Conservation (phyloP, 2,113 vertebrate genomes). For the Rhinoptilus africanus region DNA sequence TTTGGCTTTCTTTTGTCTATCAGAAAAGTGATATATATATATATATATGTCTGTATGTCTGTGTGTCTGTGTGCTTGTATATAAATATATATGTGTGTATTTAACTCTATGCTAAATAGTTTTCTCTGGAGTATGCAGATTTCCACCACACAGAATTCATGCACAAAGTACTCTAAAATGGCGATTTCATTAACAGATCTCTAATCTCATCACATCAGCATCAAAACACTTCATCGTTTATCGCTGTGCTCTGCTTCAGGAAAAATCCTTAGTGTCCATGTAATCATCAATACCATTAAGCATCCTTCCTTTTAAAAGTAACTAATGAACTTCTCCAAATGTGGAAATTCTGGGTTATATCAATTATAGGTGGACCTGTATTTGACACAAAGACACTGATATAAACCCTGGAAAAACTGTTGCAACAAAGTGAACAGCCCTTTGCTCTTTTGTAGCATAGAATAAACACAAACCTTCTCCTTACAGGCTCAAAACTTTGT, state of each 20-base stretch:
- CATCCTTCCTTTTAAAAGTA: background rate
- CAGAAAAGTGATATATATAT: background rate
- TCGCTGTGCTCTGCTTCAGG: background rate
- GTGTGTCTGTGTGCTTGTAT: background rate
- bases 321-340: background rate
- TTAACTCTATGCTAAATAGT: background rate
- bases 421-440: background rate
- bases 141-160: background rate
- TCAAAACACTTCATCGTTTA: background rate
- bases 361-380: background rate
- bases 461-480: background rate
- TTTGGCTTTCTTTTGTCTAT: conserved; percentile 28
- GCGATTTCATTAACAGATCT: background rate
- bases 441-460: background rate
- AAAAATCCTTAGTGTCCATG: background rate
- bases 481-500: background rate
- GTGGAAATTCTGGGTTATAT: background rate
- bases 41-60: background rate
- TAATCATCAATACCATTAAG: background rate
- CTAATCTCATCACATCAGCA: background rate
- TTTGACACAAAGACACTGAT: background rate
- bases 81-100: background rate
- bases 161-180: background rate
- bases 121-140: background rate
- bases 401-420: background rate